Evolutionary conservation across 2,113 vertebrate genomes (phyloP).

Genomic region (Cephalopterus ornatus): DNA sequence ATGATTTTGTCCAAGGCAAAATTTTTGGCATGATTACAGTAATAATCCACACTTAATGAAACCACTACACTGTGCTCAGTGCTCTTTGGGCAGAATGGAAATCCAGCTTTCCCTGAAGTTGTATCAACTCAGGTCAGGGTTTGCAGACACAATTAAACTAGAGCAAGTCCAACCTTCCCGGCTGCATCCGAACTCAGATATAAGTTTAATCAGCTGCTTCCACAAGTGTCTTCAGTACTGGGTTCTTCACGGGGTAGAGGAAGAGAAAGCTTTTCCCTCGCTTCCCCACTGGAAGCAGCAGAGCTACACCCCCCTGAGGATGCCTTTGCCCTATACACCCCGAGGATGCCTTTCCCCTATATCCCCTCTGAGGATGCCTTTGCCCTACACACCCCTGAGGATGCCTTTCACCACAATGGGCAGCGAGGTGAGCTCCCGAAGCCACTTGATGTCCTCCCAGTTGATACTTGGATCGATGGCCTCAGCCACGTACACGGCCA

Average conservation of each 20-base stretch:
- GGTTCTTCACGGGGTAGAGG: background rate
- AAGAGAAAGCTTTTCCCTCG: background rate
- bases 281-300: fast-evolving
- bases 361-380: too few species aligned
- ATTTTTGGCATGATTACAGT: background rate
- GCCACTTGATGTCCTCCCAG: conserved; percentile 91
- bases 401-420: conserved; percentile 91
- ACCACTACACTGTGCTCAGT: background rate
- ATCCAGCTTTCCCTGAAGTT: background rate
- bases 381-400: conserved; percentile 76
- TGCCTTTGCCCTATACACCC: conserved; percentile 74
- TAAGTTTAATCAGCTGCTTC: background rate
- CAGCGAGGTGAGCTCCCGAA: conserved; percentile 81
- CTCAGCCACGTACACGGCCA: conserved; percentile 88
- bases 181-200: background rate
- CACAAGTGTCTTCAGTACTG: background rate
- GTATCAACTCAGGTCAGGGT: background rate
- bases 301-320: conserved; percentile 70
- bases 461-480: conserved; percentile 85
- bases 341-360: too few species aligned
- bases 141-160: background rate
- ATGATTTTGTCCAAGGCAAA: background rate
- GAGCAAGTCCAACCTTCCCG: background rate
- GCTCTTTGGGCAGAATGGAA: background rate
- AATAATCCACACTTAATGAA: background rate